A percentile compares a stretch with the other conserved stretches of the same genome.
These are phyloP conservation scores for Nephrotoma appendiculata DNA, from an alignment of 2,888 invertebrate species.

Conservation along the genomic window DNA sequence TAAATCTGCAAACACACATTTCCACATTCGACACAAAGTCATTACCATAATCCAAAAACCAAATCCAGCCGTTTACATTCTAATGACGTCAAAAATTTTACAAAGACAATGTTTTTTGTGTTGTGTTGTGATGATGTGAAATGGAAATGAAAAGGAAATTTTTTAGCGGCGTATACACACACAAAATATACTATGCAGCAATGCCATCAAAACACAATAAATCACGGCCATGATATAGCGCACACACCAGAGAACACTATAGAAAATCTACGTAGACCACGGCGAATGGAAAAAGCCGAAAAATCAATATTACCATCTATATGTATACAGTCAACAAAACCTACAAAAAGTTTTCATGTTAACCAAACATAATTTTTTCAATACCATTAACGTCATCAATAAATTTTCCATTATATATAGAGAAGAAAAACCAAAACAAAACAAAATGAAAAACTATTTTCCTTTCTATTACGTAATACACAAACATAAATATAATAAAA, in stretches of 20 bases:
- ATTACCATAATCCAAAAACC: background rate
- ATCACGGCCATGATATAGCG: background rate
- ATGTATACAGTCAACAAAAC: background rate
- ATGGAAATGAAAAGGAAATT: background rate
- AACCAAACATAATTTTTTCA: background rate
- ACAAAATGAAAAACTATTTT: background rate
- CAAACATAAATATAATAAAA: background rate
- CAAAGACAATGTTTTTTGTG: background rate
- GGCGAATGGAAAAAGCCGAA: background rate
- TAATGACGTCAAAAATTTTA: background rate
- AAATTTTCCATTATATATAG: background rate
- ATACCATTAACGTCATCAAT: background rate
- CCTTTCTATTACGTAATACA: background rate
- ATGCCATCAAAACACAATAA: background rate
- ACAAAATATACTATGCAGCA: background rate
- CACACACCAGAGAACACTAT: background rate
- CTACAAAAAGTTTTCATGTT: background rate
- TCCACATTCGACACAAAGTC: background rate
- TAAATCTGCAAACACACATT: background rate
- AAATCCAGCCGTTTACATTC: background rate
- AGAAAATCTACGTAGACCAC: background rate
- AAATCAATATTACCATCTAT: background rate
- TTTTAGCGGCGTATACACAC: background rate
- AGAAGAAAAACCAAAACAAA: background rate
- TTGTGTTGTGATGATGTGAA: background rate